phyloP scores from a whole-genome alignment of 2,113 vertebrate genomes.

The Coryphaenoides rupestris region DNA sequence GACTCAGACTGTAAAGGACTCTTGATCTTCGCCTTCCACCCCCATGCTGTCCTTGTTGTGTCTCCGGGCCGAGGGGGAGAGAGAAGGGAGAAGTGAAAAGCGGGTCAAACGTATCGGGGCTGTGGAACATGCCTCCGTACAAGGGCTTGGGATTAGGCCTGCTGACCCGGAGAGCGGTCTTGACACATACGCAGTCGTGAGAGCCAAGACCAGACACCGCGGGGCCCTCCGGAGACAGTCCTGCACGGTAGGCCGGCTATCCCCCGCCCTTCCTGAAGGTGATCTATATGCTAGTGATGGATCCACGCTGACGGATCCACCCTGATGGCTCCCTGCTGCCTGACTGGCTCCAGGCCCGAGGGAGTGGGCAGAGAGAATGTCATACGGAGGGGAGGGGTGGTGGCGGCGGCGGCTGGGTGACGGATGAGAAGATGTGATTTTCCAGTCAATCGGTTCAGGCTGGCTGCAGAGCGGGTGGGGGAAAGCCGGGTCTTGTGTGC shows the following conservation, averaged over 20 bases:
- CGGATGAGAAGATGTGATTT: constrained; percentile 60
- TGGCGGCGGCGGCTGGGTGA: constrained; percentile 14
- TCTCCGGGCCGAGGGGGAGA: constrained; percentile 45
- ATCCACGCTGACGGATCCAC: constrained; percentile 32
- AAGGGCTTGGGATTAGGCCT: too few relatives aligned
- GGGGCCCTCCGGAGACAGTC: constrained; percentile 3
- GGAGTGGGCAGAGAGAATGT: constrained; percentile 18
- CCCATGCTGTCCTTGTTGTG: constrained; percentile 42
- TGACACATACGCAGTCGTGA: too few relatives aligned
- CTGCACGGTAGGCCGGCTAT: constrained; percentile 2
- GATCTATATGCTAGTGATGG: constrained; percentile 58
- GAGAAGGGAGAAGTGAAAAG: constrained; percentile 22
- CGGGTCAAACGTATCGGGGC: constrained; percentile 37
- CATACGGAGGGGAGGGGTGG: constrained; percentile 16
- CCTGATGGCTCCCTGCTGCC: constrained; percentile 18
- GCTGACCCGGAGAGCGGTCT: too few relatives aligned
- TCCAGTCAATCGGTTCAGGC: constrained; percentile 56
- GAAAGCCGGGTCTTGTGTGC: constrained; percentile 13
- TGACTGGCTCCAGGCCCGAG: constrained; percentile 43
- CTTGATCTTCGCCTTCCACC: constrained; percentile 62
- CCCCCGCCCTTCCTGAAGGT: constrained; percentile 28
- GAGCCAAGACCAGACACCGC: constrained; percentile 18
- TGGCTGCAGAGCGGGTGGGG: constrained; percentile 35
- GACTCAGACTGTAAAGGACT: constrained; percentile 54
- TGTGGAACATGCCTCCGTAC: too few relatives aligned